These are phyloP conservation scores for Gasterosteus aculeatus DNA, from an alignment of 2,113 vertebrate species.

Conservation along the genomic window DNA sequence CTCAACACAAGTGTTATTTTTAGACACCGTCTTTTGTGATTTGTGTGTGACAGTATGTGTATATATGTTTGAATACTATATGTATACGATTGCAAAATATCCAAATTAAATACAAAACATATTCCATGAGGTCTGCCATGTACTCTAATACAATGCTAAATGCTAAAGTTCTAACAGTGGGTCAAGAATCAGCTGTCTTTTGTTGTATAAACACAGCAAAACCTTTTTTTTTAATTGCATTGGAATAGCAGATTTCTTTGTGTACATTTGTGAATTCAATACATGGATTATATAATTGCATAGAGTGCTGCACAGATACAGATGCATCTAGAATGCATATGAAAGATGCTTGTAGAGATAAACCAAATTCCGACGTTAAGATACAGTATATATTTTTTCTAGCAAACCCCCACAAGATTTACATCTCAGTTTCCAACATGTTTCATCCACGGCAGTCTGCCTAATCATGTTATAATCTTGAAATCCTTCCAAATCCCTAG, in stretches of 20 bases:
- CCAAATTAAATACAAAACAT: background rate
- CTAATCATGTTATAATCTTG: conserved; percentile 76
- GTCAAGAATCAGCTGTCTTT: background rate
- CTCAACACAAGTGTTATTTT: conserved; percentile 56
- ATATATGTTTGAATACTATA: background rate
- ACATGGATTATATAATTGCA: background rate
- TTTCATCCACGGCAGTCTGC: conserved; percentile 45
- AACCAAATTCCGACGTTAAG: conserved; percentile 18
- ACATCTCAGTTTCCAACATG: conserved; percentile 46
- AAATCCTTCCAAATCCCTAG: conserved; percentile 78
- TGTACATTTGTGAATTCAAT: background rate
- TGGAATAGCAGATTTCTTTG: background rate
- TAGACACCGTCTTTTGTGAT: conserved; percentile 28
- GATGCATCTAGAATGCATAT: background rate
- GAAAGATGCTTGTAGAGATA: conserved; percentile 8
- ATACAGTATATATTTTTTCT: conserved; percentile 1
- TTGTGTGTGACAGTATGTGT: conserved; percentile 5
- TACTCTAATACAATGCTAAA: background rate
- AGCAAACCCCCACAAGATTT: conserved; percentile 47
- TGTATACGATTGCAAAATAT: background rate
- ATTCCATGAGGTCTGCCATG: background rate
- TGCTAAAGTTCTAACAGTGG: background rate
- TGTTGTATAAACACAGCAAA: background rate
- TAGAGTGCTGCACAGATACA: background rate
- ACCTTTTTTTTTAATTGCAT: background rate